A percentile compares a stretch with the other conserved stretches of the same genome.
Evolutionary conservation across 2,888 invertebrate genomes (phyloP).

Genomic region (Rosalia funebris): DNA sequence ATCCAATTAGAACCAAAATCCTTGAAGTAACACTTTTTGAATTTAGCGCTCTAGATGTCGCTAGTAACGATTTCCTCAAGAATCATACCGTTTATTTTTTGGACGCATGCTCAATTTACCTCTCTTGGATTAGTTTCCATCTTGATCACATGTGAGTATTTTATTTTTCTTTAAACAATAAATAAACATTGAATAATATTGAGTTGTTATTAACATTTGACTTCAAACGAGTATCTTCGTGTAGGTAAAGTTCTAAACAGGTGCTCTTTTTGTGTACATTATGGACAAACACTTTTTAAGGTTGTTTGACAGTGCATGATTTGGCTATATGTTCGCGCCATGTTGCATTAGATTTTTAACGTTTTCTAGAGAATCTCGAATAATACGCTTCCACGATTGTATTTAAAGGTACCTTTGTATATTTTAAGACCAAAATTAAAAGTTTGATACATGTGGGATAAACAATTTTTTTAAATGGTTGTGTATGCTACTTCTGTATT

Average conservation of each 20-base stretch:
- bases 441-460: background rate
- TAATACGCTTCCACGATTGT: conserved; percentile 14
- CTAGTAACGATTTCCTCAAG: conserved; percentile 42
- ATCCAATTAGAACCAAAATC: too few relatives aligned
- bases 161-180: conserved; percentile 63
- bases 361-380: conserved; percentile 33
- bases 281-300: conserved; percentile 39
- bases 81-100: conserved; percentile 48
- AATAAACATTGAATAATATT: conserved; percentile 64
- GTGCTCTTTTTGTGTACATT: conserved; percentile 32
- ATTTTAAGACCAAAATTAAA: conserved; percentile 12
- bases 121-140: conserved; percentile 89
- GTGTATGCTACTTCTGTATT: conserved; percentile 33
- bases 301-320: conserved; percentile 62
- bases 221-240: conserved; percentile 30
- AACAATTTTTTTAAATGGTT: conserved; percentile 22
- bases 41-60: conserved; percentile 47
- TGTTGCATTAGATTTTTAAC: conserved; percentile 61
- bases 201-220: conserved; percentile 19
- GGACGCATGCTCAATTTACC: conserved; percentile 77
- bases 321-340: conserved; percentile 67
- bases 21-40: conserved; percentile 34
- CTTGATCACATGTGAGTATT: conserved; percentile 91
- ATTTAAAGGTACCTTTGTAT: conserved; percentile 17
- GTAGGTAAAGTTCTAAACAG: conserved; percentile 31